Evolutionary conservation across 2,113 vertebrate species (phyloP), one percentile per base, ranked within the genome.

Genomic region (Anas platyrhynchos): DNA sequence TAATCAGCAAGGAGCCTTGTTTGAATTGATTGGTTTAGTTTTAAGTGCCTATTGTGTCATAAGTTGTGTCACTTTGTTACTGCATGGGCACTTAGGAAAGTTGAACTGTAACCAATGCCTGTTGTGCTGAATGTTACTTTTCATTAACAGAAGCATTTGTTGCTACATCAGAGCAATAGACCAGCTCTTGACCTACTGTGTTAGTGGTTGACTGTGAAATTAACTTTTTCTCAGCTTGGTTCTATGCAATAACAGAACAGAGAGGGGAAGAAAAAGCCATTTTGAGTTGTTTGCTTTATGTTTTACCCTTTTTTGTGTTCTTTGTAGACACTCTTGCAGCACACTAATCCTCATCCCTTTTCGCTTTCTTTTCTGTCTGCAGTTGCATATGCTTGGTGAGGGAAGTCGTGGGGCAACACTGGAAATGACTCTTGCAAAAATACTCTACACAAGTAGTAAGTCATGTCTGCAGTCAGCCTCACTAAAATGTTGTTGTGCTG

Each of bases 361-460:
- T 74, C 4, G 48, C 31, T 48, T 67, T 48, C 20, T 14, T 38
- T 78, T 74, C 79, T 80, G 36, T 86, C 44, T 83, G 46, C 92
- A 99, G 99, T 98, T 99, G 59, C 99, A 99, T 87, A 99, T 99
- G 99, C 96, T 99, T 59, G 99, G 99, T 27, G 99, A 99, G 38
- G 99, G 99, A 83, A 99, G 98, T 93, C 98, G 99, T 93, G 99
- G 99, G 23, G 98, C 99, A 5, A 52, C 97, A 2, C 97, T 99
- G 76, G 99, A 99, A 97, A 99, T 99, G 94, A 98, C 98, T 34
- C 97, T 99, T 67, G 97, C 99, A 2, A 99, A 99, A 98, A 82
- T 99, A 55, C 98, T 99, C 63, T 98, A 99, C 59, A 92, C 96
- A 22, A 99, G 97, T 90, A 98, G 99, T 99, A 96, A 99, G 99